Percentiles rank a stretch among this genome's conserved stretches.
Evolutionary conservation across 2,113 vertebrate species (phyloP).

Genomic region (Beaufortia kweichowensis): DNA sequence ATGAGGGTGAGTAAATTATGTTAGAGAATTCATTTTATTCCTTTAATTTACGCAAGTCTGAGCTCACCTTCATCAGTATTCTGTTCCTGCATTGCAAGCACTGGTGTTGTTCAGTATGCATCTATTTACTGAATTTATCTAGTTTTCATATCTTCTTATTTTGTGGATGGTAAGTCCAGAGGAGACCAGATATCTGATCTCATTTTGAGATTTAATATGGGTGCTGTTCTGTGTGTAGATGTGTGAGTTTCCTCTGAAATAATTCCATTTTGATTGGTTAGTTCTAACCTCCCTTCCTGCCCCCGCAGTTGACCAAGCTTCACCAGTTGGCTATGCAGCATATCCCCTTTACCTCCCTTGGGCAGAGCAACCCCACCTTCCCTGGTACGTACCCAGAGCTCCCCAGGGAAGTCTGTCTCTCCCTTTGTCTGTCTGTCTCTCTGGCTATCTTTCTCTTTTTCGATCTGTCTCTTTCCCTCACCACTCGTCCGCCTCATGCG

Average conservation of each 20-base stretch:
- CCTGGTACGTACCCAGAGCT: slow-evolving; percentile 95
- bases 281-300: slow-evolving; percentile 98
- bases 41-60: neutral
- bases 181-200: slow-evolving; percentile 47
- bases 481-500: slow-evolving; percentile 14
- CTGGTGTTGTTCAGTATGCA: neutral
- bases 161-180: slow-evolving; percentile 18
- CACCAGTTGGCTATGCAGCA: slow-evolving; percentile 99
- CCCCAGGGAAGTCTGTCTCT: slow-evolving; percentile 84
- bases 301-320: slow-evolving; percentile 98
- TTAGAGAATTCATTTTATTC: no score
- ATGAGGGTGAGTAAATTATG: no score
- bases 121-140: no score
- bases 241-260: slow-evolving; percentile 88
- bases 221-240: slow-evolving; percentile 78
- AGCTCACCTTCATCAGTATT: neutral
- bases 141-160: slow-evolving; percentile 11
- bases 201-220: slow-evolving; percentile 68
- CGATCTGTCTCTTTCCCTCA: slow-evolving; percentile 43
- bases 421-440: slow-evolving; percentile 72
- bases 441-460: slow-evolving; percentile 62
- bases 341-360: slow-evolving; percentile 97
- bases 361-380: slow-evolving; percentile 98
- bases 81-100: neutral
- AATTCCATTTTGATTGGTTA: slow-evolving; percentile 94